Evolutionary conservation across 2,888 invertebrate genomes (phyloP), one percentile per base, ranked within the genome.

Genomic region (Perdita meconis): DNA sequence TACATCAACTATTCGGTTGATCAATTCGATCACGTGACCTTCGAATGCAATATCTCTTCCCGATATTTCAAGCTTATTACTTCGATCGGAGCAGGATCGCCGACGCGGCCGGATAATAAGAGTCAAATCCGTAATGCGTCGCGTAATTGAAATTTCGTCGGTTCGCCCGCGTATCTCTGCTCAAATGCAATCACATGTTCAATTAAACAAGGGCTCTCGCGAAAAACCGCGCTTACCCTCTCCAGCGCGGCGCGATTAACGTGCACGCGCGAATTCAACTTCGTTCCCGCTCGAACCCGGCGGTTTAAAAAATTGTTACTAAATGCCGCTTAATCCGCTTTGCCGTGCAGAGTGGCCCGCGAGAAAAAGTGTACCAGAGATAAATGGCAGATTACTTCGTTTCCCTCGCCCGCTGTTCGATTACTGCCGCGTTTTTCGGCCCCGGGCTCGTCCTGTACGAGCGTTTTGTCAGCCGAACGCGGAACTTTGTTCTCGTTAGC

Each of bases 401-500:
- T 1, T 22, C 13, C n/a, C n/a, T n/a, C 10, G 16, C 3, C 38
- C 42, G n/a, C 38, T 10, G n/a, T 24, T 26, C 4, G 51, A 57
- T 44, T 38, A 16, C 8, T 13, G 12, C 8, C 5, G 13, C n/a
- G 13, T 12, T 1, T 56, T 56, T 4, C 16, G 22, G 36, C 16
- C 13, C 3, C n/a, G 26, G n/a, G 44, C 40, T 13, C 40, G 38
- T 51, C 47, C 24, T 3, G 10, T 10, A 1, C 8, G 1, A n/a
- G 50, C 42, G 30, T 55, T 50, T 30, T 47, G 22, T 60, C 60
- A 22, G 30, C 6, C 16, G n/a, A 22, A 12, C 0, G 19, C 19
- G 3, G 1, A n/a, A 4, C 26, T 13, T 1, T 71, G 79, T 61
- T 80, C 84, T 76, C 80, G 83, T 84, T 85, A 85, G 74, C 79